Percentiles rank a stretch among this genome's conserved stretches.
phyloP scores from a whole-genome alignment of 2,888 invertebrate genomes.

The Stegophylla sp. region DNA sequence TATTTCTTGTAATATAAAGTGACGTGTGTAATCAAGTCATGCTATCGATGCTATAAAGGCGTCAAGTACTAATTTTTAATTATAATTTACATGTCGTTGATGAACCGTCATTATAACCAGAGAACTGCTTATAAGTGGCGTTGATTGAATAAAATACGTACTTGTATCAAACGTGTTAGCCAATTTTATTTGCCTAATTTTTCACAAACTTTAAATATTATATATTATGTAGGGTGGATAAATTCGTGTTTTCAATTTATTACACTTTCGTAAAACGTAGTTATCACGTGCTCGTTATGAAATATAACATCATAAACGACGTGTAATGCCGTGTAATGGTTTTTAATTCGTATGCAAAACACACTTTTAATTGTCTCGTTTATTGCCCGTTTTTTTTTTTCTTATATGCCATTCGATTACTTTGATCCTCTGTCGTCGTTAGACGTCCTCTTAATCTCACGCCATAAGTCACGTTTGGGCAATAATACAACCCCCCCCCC shows the following conservation, averaged over 20 bases:
- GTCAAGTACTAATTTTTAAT: no score
- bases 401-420: constrained; percentile 23
- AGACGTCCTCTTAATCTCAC: constrained; percentile 36
- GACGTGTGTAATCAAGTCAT: no score
- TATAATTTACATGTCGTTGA: no score
- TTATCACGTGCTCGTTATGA: constrained; percentile 7
- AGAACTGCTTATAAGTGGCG: no score
- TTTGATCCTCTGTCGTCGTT: constrained; percentile 17
- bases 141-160: no score
- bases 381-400: constrained; percentile 52
- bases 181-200: no score
- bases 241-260: not conserved
- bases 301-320: constrained; percentile 2
- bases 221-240: not conserved
- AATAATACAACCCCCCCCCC: constrained; percentile 47
- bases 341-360: constrained; percentile 43
- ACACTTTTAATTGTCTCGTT: constrained; percentile 33
- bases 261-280: not conserved
- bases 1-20: not conserved
- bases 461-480: constrained; percentile 54
- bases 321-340: not conserved
- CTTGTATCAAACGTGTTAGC: no score
- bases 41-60: no score
- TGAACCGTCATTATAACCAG: no score
- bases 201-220: no score